Base-by-base conservation (phyloP, 2,797 vertebrate species). In the Apogon hyalosoma region DNA sequence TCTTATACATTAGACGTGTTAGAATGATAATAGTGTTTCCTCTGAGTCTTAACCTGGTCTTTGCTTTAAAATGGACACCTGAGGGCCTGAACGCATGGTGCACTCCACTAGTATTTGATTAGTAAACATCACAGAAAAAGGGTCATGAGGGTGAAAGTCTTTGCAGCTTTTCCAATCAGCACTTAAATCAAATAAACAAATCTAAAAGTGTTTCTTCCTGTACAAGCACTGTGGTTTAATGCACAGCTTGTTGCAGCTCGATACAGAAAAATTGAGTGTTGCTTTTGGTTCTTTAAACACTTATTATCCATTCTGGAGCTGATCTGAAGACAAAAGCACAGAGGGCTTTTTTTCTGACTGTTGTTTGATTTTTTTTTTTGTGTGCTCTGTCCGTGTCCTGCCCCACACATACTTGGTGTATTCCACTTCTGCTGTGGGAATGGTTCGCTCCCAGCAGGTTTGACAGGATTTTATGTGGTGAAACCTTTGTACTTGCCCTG, bases 391-490 rank as follows among this genome's bases (percentile, higher is more conserved):
- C 24, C 2, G 10, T 40, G 11, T 21, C 3, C 40, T 14, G 40
- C 13, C 7, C 28, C 16, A 50, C 12, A 52, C 59, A 46, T 61
- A 77, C 72, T 9, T 73, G 77, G 71, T 84, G 42, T 73, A 18
- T 41, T 63, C 33, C 13, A 42, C 65, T 41, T 45, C 21, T 63
- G 61, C 6, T 13, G 21, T 45, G 28, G 4, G 8, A 28, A 47
- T 63, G 48, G 50, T 43, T 84, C 18, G 24, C 18, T 75, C 42
- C 48, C 43, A 91, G 81, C 91, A 83, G 90, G 92, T 92, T 92
- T 82, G 88, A 88, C 92, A 46, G 69, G 88, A 87, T 90, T 80
- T 75, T 51, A 61, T 43, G n/a, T n/a, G 28, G 72, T 73, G 84
- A 90, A 87, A 90, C 88, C 80, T 84, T 80, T 79, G 80, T 72